Evolutionary conservation across 2,888 invertebrate species (phyloP).

Genomic region (Yponomeuta malinellus): DNA sequence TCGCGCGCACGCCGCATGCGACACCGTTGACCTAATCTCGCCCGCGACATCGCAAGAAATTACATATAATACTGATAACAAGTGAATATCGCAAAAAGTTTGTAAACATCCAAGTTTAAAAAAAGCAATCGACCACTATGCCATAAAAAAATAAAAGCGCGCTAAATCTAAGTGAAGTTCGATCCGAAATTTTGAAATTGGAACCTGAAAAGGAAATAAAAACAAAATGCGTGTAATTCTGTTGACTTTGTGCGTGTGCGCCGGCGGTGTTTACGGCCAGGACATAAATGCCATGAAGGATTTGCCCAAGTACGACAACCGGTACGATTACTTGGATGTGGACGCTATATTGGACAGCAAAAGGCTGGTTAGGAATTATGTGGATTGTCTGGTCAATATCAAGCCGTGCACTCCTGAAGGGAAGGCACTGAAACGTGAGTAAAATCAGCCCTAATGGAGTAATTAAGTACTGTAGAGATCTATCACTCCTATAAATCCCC

Average conservation of each 20-base stretch:
- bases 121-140: not conserved
- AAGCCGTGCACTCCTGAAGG: constrained; percentile 85
- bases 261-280: constrained; percentile 43
- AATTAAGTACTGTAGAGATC: too few relatives aligned
- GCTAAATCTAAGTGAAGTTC: not conserved
- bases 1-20: constrained; percentile 37
- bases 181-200: not conserved
- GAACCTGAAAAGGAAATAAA: not conserved
- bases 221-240: constrained; percentile 49
- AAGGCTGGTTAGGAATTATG: constrained; percentile 81
- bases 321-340: constrained; percentile 82
- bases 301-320: constrained; percentile 66
- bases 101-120: not conserved
- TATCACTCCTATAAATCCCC: too few relatives aligned
- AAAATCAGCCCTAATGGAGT: not conserved
- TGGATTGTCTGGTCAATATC: constrained; percentile 80
- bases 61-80: not conserved
- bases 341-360: constrained; percentile 81
- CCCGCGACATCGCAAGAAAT: not conserved
- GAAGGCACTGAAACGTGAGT: constrained; percentile 83
- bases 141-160: not conserved
- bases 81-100: not conserved
- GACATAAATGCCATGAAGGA: constrained; percentile 45
- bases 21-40: not conserved
- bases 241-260: constrained; percentile 29